Evolutionary conservation across 2,797 vertebrate species (phyloP), one percentile per base, ranked within the genome.

Genomic region (Aeoliscus strigatus): DNA sequence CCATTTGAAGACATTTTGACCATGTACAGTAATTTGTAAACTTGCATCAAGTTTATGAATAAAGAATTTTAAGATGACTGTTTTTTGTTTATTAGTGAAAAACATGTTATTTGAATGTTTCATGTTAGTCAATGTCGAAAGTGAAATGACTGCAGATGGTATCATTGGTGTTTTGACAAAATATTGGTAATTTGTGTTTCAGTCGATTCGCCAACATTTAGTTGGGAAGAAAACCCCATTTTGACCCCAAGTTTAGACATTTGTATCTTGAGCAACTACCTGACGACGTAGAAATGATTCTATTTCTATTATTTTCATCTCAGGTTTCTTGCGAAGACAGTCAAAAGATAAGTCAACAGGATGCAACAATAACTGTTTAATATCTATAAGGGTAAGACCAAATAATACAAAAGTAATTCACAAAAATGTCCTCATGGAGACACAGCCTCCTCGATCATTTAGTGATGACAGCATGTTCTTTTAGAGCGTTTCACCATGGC

Each of bases 1-100:
- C 51, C 79, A 79, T 82, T 83, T 81, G 70, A 83, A 78, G 67
- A 80, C 51, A 80, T 79, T 88, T 90, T 91, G 90, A 89, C 86
- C 89, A 86, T 92, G 90, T 94, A 93, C 83, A 92, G 87, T 89
- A 92, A 91, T 93, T 94, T 97, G 93, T 97, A 96, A 97, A 97
- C 95, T 98, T 98, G 94, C 93, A 97, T 97, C 95, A 98, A 97
- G 95, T 97, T 98, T 96, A 97, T 97, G 90, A 97, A 91, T 94
- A 93, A 93, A 93, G 83, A 90, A 86, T 91, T 93, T 90, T 90
- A 90, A 81, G 87, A 91, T 70, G 78, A 70, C 69, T 35, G 8
- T 4, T 15, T 27, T 16, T 17, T 26, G 24, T 23, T 27, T 44
- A 3, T 1, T 3, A 59, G 7, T 3, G 14, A 16, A n/a, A n/a